Base-by-base conservation (phyloP, 2,888 invertebrate species). In the Callimorpha dominula region DNA sequence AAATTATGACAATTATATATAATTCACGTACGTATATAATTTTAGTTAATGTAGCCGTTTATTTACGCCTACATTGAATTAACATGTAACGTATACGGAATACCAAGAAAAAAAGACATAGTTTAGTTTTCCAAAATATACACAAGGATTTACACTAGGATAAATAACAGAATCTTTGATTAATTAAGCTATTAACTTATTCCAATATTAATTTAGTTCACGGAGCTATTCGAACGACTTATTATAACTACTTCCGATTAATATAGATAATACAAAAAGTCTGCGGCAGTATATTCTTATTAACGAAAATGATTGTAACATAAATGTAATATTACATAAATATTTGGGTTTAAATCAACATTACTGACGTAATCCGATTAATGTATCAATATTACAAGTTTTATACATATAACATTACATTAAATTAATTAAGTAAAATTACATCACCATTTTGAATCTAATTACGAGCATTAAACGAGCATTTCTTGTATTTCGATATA, bases 121-220 rank as follows among this genome's bases (percentile, higher is more conserved):
- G 72, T 8, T 71, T 57, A 15, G n/a, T 68, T 78, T 78, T 64
- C 70, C 42, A 71, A 77, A 75, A 80, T 75, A 71, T 64, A 49
- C 52, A 49, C 68, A 76, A 72, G 76, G 76, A 74, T 76, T 75
- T 83, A 17, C 15, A 81, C 12, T 77, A 80, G 82, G 83, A 83
- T 77, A 72, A 74, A 70, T 60, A 79, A 67, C 75, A 82, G 81
- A 81, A 82, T 74, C 42, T 74, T 4, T 70, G 0, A 6, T 46
- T 71, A 57, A 75, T 75, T 40, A 54, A 62, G 46, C 60, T 14
- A 40, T 15, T 40, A 31, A 40, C 7, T 62, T 12, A 40, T 12
- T 4, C 20, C 20, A 11, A 40, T 14, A 7, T 40, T 15, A 4
- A 60, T 60, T 60, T 46, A 20, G 20, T 63, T 50, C 63, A 9